Conservation (phyloP, 2,113 vertebrate genomes). For the Salvelinus sp. region DNA sequence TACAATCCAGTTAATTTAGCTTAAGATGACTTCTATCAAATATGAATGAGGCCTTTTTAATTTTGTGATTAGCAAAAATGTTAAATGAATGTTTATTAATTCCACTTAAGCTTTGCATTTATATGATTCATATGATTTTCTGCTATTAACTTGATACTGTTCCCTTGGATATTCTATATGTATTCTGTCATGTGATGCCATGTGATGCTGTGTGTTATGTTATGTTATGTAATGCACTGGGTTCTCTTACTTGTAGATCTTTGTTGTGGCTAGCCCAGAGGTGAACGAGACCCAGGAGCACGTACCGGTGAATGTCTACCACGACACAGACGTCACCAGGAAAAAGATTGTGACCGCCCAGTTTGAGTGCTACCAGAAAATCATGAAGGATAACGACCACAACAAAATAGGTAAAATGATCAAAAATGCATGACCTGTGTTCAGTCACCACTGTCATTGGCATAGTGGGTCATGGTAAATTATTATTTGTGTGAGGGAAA, state of each 20-base stretch:
- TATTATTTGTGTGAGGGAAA: too few relatives aligned
- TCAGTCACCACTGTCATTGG: background rate
- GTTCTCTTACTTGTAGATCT: slow-evolving; percentile 60
- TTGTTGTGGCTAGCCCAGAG: slow-evolving; percentile 70
- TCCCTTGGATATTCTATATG: background rate
- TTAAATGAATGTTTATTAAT: background rate
- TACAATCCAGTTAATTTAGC: too few relatives aligned
- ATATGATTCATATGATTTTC: background rate
- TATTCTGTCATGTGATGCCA: background rate
- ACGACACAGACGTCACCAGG: slow-evolving; percentile 77
- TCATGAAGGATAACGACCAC: slow-evolving; percentile 79
- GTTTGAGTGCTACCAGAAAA: slow-evolving; percentile 97
- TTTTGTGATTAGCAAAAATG: background rate
- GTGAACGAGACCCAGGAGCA: slow-evolving; percentile 70
- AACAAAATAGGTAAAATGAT: slow-evolving; percentile 55
- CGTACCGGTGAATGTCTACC: slow-evolving; percentile 63
- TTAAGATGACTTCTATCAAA: too few relatives aligned
- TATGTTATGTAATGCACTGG: background rate
- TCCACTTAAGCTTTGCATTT: too few relatives aligned
- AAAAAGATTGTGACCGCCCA: slow-evolving; percentile 96
- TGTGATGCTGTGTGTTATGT: background rate
- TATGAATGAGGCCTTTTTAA: background rate
- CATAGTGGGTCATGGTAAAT: too few relatives aligned
- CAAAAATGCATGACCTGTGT: background rate
- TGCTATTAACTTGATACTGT: background rate